Evolutionary conservation across 2,113 vertebrate species (phyloP).

Genomic region (Sylvia atricapilla): DNA sequence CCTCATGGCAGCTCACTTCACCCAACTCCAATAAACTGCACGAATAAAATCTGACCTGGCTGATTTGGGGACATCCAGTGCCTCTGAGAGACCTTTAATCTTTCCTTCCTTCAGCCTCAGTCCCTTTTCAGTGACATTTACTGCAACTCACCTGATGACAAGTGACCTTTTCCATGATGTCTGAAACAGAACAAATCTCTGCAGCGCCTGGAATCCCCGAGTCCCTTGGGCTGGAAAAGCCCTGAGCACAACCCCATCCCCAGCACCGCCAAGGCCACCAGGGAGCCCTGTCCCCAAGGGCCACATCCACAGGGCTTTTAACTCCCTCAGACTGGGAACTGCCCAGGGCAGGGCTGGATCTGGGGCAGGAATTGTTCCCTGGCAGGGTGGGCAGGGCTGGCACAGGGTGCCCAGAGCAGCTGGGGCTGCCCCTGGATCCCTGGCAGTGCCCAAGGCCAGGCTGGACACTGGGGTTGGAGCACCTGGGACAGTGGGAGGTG

Average conservation of each 20-base stretch:
- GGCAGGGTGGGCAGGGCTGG: background rate
- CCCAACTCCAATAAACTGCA: background rate
- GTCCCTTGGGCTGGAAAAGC: background rate
- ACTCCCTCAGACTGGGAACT: background rate
- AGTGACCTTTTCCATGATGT: background rate
- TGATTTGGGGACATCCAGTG: background rate
- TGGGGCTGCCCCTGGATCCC: background rate
- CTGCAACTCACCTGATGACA: background rate
- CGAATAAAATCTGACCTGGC: accelerated
- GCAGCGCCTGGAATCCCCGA: background rate
- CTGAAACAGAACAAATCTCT: background rate
- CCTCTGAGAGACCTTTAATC: accelerated
- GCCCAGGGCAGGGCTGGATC: background rate
- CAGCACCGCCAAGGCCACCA: background rate
- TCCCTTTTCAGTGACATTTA: background rate
- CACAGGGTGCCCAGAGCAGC: background rate
- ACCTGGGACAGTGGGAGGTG: background rate
- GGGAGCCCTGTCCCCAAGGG: background rate
- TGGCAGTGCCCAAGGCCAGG: background rate
- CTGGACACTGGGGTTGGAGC: background rate
- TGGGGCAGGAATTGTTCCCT: background rate
- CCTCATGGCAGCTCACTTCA: background rate
- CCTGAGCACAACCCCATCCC: background rate
- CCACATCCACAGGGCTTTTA: background rate
- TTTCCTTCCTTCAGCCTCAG: background rate